Percentiles rank a stretch among this genome's conserved stretches.
phyloP scores from a whole-genome alignment of 2,797 vertebrate genomes.

The Phoxinus dragarum region DNA sequence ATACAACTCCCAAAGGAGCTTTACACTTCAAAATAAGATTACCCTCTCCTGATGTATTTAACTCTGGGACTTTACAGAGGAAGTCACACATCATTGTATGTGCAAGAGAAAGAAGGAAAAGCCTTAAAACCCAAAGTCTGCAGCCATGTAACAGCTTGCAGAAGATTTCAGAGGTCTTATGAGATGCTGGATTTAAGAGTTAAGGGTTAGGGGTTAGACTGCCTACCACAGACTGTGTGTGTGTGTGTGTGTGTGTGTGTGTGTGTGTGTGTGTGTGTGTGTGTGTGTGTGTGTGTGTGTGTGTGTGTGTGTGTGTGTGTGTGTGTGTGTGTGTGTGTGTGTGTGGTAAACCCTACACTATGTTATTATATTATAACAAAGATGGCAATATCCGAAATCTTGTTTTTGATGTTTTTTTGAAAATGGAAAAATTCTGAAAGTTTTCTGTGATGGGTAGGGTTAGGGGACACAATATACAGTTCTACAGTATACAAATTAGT shows the following conservation, averaged over 20 bases:
- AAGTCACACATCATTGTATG: slow-evolving; percentile 44
- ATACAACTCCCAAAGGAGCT: slow-evolving; percentile 29
- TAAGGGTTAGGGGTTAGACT: background rate
- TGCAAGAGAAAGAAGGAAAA: slow-evolving; percentile 1
- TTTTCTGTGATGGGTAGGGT: too few relatives aligned
- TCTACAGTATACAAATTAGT: too few relatives aligned
- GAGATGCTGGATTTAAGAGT: background rate
- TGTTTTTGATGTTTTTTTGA: background rate
- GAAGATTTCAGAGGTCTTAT: slow-evolving; percentile 12
- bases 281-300: too few relatives aligned
- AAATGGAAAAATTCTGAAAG: too few relatives aligned
- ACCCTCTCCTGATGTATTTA: slow-evolving; percentile 51
- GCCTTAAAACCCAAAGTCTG: background rate
- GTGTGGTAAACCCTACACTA: background rate
- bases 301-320: too few relatives aligned
- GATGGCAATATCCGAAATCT: background rate
- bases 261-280: too few relatives aligned
- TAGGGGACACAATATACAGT: too few relatives aligned
- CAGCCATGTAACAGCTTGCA: background rate
- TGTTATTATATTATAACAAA: background rate
- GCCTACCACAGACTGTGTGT: too few relatives aligned
- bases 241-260: too few relatives aligned
- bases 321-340: too few relatives aligned
- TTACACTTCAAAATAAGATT: slow-evolving; percentile 53
- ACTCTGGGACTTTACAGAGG: slow-evolving; percentile 39